Conservation (phyloP, 2,888 invertebrate species). For the Cordilura impudica region DNA sequence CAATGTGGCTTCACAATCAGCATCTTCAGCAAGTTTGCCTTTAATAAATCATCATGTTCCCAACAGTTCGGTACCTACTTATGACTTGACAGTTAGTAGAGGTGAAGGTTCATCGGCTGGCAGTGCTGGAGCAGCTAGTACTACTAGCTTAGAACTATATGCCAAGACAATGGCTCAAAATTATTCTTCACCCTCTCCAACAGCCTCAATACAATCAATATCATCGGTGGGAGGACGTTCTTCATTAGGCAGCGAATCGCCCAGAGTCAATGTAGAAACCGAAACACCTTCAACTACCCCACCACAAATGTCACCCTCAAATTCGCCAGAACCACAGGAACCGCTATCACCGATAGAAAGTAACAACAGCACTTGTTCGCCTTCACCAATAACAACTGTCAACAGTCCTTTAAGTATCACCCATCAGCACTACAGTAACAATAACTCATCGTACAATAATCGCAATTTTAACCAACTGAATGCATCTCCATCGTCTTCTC, state of each 20-base stretch:
- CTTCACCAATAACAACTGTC: constrained; percentile 45
- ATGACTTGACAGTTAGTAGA: constrained; percentile 65
- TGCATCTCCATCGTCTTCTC: constrained; percentile 57
- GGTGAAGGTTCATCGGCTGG: constrained; percentile 64
- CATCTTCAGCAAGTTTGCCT: constrained; percentile 46
- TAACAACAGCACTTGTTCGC: constrained; percentile 52
- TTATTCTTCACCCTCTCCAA: constrained; percentile 75
- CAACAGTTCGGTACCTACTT: constrained; percentile 61
- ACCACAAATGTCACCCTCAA: constrained; percentile 70
- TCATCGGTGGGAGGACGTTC: constrained; percentile 76
- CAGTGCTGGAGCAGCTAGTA: constrained; percentile 63
- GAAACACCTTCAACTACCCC: constrained; percentile 76
- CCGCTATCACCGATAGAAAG: constrained; percentile 71
- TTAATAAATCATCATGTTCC: constrained; percentile 51
- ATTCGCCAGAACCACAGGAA: constrained; percentile 69
- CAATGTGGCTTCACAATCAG: background rate
- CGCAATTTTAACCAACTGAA: constrained; percentile 50
- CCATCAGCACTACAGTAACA: constrained; percentile 41
- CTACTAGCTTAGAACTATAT: constrained; percentile 65
- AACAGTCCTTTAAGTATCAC: constrained; percentile 55
- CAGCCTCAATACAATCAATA: constrained; percentile 77
- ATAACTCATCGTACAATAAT: constrained; percentile 58
- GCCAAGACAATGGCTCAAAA: constrained; percentile 67
- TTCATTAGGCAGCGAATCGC: constrained; percentile 75
- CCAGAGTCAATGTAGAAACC: constrained; percentile 77